These are phyloP conservation scores for Colletes latitarsis DNA, from an alignment of 1,140 invertebrate genomes.

Conservation along the genomic window DNA sequence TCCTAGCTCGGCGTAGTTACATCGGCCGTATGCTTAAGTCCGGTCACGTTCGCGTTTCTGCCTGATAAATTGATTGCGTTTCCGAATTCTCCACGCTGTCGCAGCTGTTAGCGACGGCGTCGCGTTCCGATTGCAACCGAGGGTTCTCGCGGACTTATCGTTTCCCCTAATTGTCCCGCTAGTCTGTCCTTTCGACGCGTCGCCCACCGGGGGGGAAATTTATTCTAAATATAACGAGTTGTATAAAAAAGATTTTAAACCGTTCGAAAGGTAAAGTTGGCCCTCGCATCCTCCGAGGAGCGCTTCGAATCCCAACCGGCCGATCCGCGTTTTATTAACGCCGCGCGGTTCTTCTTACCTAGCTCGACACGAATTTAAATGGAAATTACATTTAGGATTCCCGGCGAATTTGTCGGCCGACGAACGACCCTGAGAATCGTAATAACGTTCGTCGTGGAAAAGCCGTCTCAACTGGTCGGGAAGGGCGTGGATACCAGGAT, in stretches of 20 bases:
- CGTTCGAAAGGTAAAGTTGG: too few relatives aligned
- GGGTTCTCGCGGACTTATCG: neutral
- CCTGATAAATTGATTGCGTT: slow-evolving; percentile 64
- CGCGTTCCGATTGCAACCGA: slow-evolving; percentile 19
- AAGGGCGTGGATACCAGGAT: neutral
- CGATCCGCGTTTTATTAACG: slow-evolving; percentile 13
- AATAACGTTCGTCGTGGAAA: neutral
- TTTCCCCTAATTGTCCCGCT: neutral
- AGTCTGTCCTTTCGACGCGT: too few relatives aligned
- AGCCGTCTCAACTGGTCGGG: neutral
- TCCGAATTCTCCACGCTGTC: slow-evolving; percentile 51
- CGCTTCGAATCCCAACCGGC: neutral
- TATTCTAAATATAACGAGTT: too few relatives aligned
- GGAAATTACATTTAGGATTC: slow-evolving; percentile 16
- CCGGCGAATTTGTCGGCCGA: slow-evolving; percentile 13
- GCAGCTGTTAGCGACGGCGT: slow-evolving; percentile 42
- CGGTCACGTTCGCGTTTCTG: slow-evolving; percentile 58
- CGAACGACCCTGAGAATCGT: too few relatives aligned
- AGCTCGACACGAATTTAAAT: slow-evolving; percentile 37
- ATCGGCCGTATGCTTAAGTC: slow-evolving; percentile 66
- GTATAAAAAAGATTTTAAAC: too few relatives aligned
- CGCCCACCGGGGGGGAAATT: too few relatives aligned
- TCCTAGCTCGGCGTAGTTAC: slow-evolving; percentile 48
- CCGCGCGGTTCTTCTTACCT: neutral
- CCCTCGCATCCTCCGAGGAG: too few relatives aligned